Evolutionary conservation across 2,888 invertebrate genomes (phyloP).

Genomic region (Pseudanteris insignis): DNA sequence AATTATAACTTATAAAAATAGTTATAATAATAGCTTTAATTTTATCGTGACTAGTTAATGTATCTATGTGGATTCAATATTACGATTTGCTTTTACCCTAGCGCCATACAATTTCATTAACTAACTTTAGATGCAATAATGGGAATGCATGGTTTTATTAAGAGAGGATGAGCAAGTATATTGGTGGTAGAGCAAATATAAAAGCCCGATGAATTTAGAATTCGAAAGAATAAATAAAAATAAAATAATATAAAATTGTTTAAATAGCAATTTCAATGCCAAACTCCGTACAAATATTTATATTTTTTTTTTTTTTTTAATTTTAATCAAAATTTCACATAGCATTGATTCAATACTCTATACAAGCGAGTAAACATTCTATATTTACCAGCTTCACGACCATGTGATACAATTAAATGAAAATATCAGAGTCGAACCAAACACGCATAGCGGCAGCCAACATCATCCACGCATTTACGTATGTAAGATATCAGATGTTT

Average conservation of each 20-base stretch:
- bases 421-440: slow-evolving; percentile 37
- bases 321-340: too few species aligned
- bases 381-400: slow-evolving; percentile 20
- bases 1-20: too few species aligned
- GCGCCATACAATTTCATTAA: slow-evolving; percentile 14
- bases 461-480: slow-evolving; percentile 28
- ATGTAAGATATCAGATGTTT: slow-evolving; percentile 34
- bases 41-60: not conserved
- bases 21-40: slow-evolving; percentile 6
- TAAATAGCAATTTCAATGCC: too few species aligned
- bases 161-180: not conserved
- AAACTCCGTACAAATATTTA: too few species aligned
- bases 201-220: too few species aligned
- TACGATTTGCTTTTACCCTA: slow-evolving; percentile 4
- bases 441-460: slow-evolving; percentile 30
- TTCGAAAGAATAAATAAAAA: too few species aligned
- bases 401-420: slow-evolving; percentile 33
- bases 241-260: too few species aligned
- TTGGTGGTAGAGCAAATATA: not conserved
- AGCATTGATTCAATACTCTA: too few species aligned
- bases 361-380: slow-evolving; percentile 25
- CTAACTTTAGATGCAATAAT: slow-evolving; percentile 17
- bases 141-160: slow-evolving; percentile 11
- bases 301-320: too few species aligned
- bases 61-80: slow-evolving; percentile 5